Evolutionary conservation across 2,797 vertebrate genomes (phyloP).

Genomic region (Aplochiton taeniatus): DNA sequence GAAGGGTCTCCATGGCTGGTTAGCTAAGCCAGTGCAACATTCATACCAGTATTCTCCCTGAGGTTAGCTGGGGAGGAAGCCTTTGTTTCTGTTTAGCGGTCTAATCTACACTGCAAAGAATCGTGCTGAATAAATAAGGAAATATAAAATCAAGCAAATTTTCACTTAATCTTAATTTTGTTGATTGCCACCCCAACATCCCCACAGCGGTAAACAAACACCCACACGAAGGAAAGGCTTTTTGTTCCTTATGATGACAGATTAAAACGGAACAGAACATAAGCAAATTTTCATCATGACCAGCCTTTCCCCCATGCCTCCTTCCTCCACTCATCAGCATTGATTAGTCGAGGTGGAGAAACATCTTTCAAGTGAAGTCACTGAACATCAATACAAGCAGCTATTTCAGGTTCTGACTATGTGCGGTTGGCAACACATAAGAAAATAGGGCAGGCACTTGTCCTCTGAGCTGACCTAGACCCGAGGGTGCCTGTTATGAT

Average conservation of each 20-base stretch:
- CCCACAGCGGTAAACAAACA: neutral
- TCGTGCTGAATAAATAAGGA: no score
- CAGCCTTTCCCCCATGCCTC: slow-evolving; percentile 16
- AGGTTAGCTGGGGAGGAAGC: neutral
- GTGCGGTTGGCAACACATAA: slow-evolving; percentile 8
- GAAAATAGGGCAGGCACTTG: slow-evolving; percentile 1
- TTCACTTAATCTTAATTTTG: no score
- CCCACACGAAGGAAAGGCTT: slow-evolving; percentile 13
- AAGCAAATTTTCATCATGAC: slow-evolving; percentile 24
- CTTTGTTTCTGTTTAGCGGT: neutral
- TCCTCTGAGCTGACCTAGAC: no score
- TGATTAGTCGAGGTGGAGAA: slow-evolving; percentile 25
- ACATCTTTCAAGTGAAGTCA: slow-evolving; percentile 12
- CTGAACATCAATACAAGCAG: slow-evolving; percentile 1
- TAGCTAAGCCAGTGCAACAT: neutral
- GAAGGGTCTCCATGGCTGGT: no score
- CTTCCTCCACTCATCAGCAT: neutral
- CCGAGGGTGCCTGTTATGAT: no score
- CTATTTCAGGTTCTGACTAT: slow-evolving; percentile 1
- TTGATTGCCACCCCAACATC: slow-evolving; percentile 9
- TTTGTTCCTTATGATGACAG: slow-evolving; percentile 3
- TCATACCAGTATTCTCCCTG: slow-evolving; percentile 5
- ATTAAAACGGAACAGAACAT: slow-evolving; percentile 12
- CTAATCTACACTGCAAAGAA: no score
- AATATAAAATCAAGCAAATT: no score